phyloP scores from a whole-genome alignment of 2,797 vertebrate species.

The Chaunax sp. region DNA sequence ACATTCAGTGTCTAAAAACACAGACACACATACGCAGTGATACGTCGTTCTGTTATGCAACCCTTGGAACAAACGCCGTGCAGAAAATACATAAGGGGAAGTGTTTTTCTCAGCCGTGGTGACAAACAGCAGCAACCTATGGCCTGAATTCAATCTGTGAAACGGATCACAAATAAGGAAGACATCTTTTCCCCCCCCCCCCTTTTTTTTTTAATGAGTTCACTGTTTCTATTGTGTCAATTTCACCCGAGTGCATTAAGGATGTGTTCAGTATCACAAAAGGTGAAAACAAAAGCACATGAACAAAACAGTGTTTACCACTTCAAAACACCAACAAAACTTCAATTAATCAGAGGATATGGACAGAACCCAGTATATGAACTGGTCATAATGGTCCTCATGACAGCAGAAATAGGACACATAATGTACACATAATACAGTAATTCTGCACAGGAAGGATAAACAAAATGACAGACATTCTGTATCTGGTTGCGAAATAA shows the following conservation, averaged over 20 bases:
- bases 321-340: not conserved
- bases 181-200: not conserved
- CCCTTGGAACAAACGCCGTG: conserved; percentile 21
- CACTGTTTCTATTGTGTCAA: too few relatives aligned
- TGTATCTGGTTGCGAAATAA: too few relatives aligned
- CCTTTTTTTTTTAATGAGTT: not conserved
- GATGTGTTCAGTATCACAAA: not conserved
- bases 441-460: too few relatives aligned
- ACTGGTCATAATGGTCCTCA: not conserved
- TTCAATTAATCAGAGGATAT: too few relatives aligned
- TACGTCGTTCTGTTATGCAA: conserved; percentile 20
- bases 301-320: not conserved
- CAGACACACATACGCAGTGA: not conserved
- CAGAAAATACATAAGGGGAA: conserved; percentile 20
- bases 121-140: conserved; percentile 25
- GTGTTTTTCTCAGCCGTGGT: conserved; percentile 4
- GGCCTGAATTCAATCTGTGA: conserved; percentile 25
- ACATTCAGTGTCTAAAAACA: conserved; percentile 19
- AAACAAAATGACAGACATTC: too few relatives aligned
- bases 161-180: conserved; percentile 1
- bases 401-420: conserved; percentile 1
- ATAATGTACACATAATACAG: too few relatives aligned
- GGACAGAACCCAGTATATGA: conserved; percentile 5
- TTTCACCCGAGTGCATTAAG: not conserved
- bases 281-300: not conserved